Base-by-base conservation (phyloP, 1,140 invertebrate species). In the Calliopsis andreniformis region DNA sequence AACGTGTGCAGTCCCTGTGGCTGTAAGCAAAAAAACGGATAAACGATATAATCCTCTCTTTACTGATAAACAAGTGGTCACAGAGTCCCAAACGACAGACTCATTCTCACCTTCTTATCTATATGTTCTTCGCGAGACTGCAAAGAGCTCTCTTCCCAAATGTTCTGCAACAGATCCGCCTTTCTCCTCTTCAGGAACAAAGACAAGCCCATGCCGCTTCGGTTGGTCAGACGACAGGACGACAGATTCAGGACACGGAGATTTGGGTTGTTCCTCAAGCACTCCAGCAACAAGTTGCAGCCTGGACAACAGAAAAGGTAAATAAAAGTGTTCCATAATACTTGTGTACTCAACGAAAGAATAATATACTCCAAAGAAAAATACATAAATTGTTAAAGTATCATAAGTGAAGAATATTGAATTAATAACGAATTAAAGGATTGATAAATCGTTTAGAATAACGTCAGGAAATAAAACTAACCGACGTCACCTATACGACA, bases 401-500 rank as follows among this genome's bases (percentile, higher is more conserved):
- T 32, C 14, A 63, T 4, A 18, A 12, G 42, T 18, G 0, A n/a
- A 47, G 25, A 45, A 3, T 25, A 23, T 12, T 30, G 8, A 73
- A 28, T 23, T 6, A n/a, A 16, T 18, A 8, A 25, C 3, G 56
- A 66, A 5, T n/a, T 43, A 23, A n/a, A 43, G n/a, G n/a, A n/a
- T n/a, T n/a, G n/a, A n/a, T n/a, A n/a, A n/a, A n/a, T n/a, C n/a
- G n/a, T n/a, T n/a, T 47, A 6, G 5, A 47, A 47, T n/a, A 3
- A 3, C 1, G 16, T n/a, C 16, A 49, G 2, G n/a, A 68, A 59
- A 59, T 55, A 14, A 45, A 30, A 79, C 51, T 51, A 66, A 87
- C 86, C 83, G 42, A 39, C 12, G 39, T 87, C 80, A 12, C 72
- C 67, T 39, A 87, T 87, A 18, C n/a, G 53, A 58, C 86, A 86